Evolutionary conservation across 2,888 invertebrate genomes (phyloP).

Genomic region (Terebella lapidaria): DNA sequence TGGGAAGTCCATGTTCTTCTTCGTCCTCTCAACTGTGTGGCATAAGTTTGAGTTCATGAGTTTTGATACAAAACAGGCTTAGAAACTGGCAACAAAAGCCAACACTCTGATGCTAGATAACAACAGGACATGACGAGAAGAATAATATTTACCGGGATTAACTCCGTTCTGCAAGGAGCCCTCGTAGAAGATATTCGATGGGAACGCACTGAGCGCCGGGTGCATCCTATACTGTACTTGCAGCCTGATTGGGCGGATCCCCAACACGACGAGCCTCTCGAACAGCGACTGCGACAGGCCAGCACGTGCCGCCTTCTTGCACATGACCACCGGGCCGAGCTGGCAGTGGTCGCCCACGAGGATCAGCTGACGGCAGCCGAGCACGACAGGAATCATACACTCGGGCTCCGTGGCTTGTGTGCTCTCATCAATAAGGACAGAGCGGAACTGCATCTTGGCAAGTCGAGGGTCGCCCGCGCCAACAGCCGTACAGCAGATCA

Average conservation of each 20-base stretch:
- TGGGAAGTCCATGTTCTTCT: conserved; percentile 85
- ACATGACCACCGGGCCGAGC: conserved; percentile 98
- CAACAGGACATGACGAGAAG: neutral
- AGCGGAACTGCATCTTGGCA: conserved; percentile 88
- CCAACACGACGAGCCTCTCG: conserved; percentile 92
- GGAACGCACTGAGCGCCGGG: conserved; percentile 93
- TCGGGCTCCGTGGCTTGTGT: conserved; percentile 93
- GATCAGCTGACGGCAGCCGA: conserved; percentile 93
- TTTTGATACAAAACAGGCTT: no score
- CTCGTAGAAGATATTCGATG: conserved; percentile 99
- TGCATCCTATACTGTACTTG: conserved; percentile 98
- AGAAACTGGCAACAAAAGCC: no score
- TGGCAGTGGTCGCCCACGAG: conserved; percentile 99
- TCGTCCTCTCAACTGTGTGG: conserved; percentile 76
- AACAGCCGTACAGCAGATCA: conserved; percentile 98
- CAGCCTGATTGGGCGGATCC: conserved; percentile 91
- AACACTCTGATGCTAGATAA: neutral
- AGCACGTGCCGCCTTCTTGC: conserved; percentile 95
- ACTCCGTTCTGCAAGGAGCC: conserved; percentile 98
- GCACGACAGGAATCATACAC: conserved; percentile 97
- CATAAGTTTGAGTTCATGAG: no score
- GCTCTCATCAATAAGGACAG: conserved; percentile 93
- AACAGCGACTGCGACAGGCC: conserved; percentile 96
- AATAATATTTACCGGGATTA: conserved; percentile 63
- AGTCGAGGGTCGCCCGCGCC: conserved; percentile 95